Conservation (phyloP, 2,888 invertebrate species). For the Heliothis peltigera region DNA sequence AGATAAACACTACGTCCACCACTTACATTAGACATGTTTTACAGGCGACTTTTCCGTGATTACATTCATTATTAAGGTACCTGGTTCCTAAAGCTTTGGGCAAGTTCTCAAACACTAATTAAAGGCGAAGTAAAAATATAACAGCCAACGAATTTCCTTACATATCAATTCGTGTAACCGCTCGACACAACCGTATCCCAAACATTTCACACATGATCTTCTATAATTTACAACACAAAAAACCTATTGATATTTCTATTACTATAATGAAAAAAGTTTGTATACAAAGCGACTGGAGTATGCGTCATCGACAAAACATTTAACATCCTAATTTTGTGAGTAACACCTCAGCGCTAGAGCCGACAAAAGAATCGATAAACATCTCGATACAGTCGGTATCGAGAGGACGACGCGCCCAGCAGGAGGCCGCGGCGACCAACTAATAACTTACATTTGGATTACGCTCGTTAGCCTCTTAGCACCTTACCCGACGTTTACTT, state of each 20-base stretch:
- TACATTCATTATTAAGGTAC: constrained; percentile 19
- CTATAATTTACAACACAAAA: constrained; percentile 74
- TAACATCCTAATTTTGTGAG: constrained; percentile 88
- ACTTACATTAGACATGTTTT: constrained; percentile 10
- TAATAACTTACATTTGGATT: constrained; percentile 89
- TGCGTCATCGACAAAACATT: constrained; percentile 88
- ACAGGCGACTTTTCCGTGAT: constrained; percentile 9
- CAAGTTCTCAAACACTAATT: constrained; percentile 29
- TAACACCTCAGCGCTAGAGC: constrained; percentile 87
- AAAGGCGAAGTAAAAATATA: constrained; percentile 46
- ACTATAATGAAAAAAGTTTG: constrained; percentile 65
- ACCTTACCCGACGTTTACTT: constrained; percentile 86
- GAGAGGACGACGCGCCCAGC: constrained; percentile 79
- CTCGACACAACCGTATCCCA: constrained; percentile 44
- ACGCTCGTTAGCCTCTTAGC: constrained; percentile 89
- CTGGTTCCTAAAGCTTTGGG: constrained; percentile 10
- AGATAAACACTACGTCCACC: neutral
- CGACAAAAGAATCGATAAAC: constrained; percentile 88
- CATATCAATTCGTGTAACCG: constrained; percentile 47
- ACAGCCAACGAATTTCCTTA: constrained; percentile 40
- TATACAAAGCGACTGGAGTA: constrained; percentile 78
- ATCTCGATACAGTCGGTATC: constrained; percentile 72
- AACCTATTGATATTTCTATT: constrained; percentile 85
- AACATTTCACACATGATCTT: constrained; percentile 76
- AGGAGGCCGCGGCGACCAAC: constrained; percentile 78